A percentile compares a stretch with the other conserved stretches of the same genome.
These are phyloP conservation scores for Kobus ellipsiprymnus DNA, from an alignment of 2,113 vertebrate species.

Conservation along the genomic window DNA sequence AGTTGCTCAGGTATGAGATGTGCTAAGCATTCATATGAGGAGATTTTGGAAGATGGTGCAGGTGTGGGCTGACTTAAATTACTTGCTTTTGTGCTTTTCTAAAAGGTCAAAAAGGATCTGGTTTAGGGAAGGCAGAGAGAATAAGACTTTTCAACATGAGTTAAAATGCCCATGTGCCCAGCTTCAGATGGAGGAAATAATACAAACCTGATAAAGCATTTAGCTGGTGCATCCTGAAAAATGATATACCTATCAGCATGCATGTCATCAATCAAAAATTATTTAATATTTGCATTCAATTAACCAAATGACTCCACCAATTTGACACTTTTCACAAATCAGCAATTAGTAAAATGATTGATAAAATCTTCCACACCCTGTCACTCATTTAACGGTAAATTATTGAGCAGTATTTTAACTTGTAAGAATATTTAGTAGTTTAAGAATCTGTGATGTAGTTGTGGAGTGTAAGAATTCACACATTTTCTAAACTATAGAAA, in stretches of 20 bases:
- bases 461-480: background rate
- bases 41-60: conserved; percentile 46
- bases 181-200: conserved; percentile 19
- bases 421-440: background rate
- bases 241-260: background rate
- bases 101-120: conserved; percentile 60
- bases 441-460: background rate
- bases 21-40: background rate
- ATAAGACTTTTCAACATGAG: conserved; percentile 47
- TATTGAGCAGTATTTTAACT: background rate
- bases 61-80: conserved; percentile 65
- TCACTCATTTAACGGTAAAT: conserved; percentile 2
- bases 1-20: background rate
- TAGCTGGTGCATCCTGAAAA: background rate
- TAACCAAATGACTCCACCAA: conserved; percentile 15
- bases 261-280: conserved; percentile 23
- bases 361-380: background rate
- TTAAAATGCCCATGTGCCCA: conserved; percentile 47
- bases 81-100: conserved; percentile 52
- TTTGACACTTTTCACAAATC: conserved; percentile 37
- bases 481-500: conserved; percentile 27
- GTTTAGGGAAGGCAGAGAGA: conserved; percentile 44
- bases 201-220: conserved; percentile 13
- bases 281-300: conserved; percentile 50
- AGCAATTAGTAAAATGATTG: conserved; percentile 40